A percentile compares a stretch with the other conserved stretches of the same genome.
Evolutionary conservation across 2,797 vertebrate species (phyloP).

Genomic region (Triplophysa bombifrons): DNA sequence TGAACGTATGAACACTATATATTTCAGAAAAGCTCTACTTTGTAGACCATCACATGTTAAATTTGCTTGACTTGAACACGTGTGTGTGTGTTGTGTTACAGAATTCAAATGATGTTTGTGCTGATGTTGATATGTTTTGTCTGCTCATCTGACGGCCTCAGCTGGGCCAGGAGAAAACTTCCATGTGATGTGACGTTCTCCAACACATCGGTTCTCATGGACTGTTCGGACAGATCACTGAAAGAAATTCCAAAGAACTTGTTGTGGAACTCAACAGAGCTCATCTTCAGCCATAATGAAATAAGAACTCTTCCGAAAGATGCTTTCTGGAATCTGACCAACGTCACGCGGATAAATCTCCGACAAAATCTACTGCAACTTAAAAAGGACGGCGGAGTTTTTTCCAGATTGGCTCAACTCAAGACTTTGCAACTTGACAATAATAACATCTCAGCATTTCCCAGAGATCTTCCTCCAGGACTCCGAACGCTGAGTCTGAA

Average conservation of each 20-base stretch:
- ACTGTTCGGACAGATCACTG: conserved; percentile 57
- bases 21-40: too few relatives aligned
- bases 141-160: neutral
- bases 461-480: conserved; percentile 63
- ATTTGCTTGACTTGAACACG: too few relatives aligned
- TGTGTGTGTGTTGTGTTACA: neutral
- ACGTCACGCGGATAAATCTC: conserved; percentile 65
- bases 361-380: conserved; percentile 56
- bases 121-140: conserved; percentile 10
- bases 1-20: neutral
- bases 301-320: conserved; percentile 59
- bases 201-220: conserved; percentile 55
- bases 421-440: conserved; percentile 64
- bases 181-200: conserved; percentile 55
- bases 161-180: conserved; percentile 56
- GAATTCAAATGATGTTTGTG: conserved; percentile 26
- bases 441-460: conserved; percentile 65
- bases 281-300: conserved; percentile 63
- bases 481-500: conserved; percentile 64
- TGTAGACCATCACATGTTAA: too few relatives aligned
- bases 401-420: conserved; percentile 63
- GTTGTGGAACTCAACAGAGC: conserved; percentile 53
- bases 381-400: conserved; percentile 57
- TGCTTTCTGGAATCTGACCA: conserved; percentile 62
- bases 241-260: conserved; percentile 61